Evolutionary conservation across 1,140 invertebrate genomes (phyloP), one percentile per base, ranked within the genome.

Genomic region (Leptinotarsa texana): DNA sequence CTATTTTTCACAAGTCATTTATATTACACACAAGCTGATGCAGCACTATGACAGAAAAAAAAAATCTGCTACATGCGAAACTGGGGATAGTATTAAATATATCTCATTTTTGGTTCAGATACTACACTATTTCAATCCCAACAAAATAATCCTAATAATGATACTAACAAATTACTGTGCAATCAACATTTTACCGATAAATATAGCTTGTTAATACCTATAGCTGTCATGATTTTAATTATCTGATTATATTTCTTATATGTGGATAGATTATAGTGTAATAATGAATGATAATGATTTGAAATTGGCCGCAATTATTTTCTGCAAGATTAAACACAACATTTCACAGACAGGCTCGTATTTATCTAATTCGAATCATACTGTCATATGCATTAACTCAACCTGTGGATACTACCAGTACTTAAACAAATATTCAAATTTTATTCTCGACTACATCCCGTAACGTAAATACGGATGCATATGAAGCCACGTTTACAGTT

Each of bases 211-310:
- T 57, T 57, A 15, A 57, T 57, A 57, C n/a, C 17, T 18, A 18
- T n/a, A 4, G 15, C 51, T 57, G 51, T 57, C 51, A n/a, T n/a
- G 51, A n/a, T 57, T 57, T 57, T 57, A 57, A 57, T 57, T 57
- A 57, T 13, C 51, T 57, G 51, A 57, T 57, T 57, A 57, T 57
- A 57, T 18, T 57, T n/a, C 51, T 57, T n/a, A 57, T 57, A 57
- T 57, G n/a, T 57, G 51, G 51, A 15, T 57, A 17, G 3, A 57
- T 57, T 57, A 57, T 18, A 57, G 51, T n/a, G 51, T 18, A 57
- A 18, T 57, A 15, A 57, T 57, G 33, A 57, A 57, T 57, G 13
- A 15, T 57, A 57, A 57, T 57, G 15, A 18, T 57, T 57, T 18
- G 15, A 57, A 17, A 57, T 57, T 57, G 51, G 15, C 6, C 6